Conservation (phyloP, 1,140 invertebrate genomes). For the Heliothis virescens region DNA sequence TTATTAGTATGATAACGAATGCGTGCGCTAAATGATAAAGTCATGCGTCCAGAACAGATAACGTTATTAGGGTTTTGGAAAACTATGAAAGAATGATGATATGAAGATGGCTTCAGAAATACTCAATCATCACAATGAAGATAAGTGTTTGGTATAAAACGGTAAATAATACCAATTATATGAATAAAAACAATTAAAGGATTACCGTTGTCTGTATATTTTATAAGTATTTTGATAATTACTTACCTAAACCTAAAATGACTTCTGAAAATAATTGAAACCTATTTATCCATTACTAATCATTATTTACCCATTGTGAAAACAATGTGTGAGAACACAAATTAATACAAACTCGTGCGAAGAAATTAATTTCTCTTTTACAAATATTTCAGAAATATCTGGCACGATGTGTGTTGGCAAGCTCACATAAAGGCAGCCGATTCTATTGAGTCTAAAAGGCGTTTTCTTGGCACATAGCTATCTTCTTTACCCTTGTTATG, state of each 20-base stretch:
- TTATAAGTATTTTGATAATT: too few species aligned
- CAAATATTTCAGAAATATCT: constrained; percentile 37
- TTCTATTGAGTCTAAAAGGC: constrained; percentile 32
- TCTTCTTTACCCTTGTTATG: constrained; percentile 24
- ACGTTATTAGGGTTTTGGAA: neutral
- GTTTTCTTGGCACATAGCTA: constrained; percentile 17
- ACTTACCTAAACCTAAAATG: too few species aligned
- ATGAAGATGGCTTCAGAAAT: too few species aligned
- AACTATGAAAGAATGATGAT: neutral
- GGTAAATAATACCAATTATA: too few species aligned
- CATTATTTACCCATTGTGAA: neutral
- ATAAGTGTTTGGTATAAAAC: too few species aligned
- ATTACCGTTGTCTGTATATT: too few species aligned
- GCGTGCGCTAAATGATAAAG: constrained; percentile 48
- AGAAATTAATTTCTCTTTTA: constrained; percentile 34
- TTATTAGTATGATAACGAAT: constrained; percentile 51
- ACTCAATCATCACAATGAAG: too few species aligned
- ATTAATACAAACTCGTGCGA: constrained; percentile 5
- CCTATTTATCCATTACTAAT: too few species aligned
- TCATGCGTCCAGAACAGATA: constrained; percentile 27
- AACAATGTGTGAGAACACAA: neutral
- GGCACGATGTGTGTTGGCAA: constrained; percentile 36
- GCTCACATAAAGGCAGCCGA: constrained; percentile 25
- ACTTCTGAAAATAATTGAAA: too few species aligned
- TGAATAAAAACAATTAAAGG: too few species aligned